Percentiles rank a stretch among this genome's conserved stretches.
Conservation (phyloP, 2,888 invertebrate species). For the Caenorhabditis macrosperma region DNA sequence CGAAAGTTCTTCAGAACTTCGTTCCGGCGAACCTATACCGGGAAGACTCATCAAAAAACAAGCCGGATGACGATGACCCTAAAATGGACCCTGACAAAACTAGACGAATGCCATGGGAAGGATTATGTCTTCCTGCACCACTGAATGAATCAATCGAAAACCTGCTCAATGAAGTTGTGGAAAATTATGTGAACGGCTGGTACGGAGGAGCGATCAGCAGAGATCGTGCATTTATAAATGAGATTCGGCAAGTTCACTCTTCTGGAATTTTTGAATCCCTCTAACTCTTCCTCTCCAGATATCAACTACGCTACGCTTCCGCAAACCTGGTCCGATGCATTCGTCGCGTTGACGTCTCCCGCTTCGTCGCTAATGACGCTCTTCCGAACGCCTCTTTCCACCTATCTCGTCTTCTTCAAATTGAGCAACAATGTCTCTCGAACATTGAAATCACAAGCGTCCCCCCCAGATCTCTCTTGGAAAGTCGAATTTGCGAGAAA, state of each 20-base stretch:
- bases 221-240: constrained; percentile 75
- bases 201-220: constrained; percentile 73
- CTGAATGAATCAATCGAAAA: constrained; percentile 74
- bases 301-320: constrained; percentile 74
- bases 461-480: constrained; percentile 48
- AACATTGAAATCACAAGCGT: background rate
- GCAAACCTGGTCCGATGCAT: constrained; percentile 63
- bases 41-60: too few relatives aligned
- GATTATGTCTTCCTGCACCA: constrained; percentile 25
- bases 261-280: background rate
- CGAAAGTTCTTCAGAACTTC: too few relatives aligned
- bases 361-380: constrained; percentile 65
- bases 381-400: constrained; percentile 73
- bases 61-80: too few relatives aligned
- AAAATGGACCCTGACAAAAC: constrained; percentile 43
- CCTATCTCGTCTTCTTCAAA: constrained; percentile 50
- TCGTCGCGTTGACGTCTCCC: constrained; percentile 65
- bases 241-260: constrained; percentile 67
- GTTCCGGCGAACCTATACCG: too few relatives aligned
- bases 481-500: constrained; percentile 65
- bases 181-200: constrained; percentile 76
- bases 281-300: constrained; percentile 63
- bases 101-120: constrained; percentile 64
- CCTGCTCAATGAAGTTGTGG: constrained; percentile 72
- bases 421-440: constrained; percentile 19